These are phyloP conservation scores for Cygnus atratus DNA, from an alignment of 2,113 vertebrate genomes.

Conservation along the genomic window DNA sequence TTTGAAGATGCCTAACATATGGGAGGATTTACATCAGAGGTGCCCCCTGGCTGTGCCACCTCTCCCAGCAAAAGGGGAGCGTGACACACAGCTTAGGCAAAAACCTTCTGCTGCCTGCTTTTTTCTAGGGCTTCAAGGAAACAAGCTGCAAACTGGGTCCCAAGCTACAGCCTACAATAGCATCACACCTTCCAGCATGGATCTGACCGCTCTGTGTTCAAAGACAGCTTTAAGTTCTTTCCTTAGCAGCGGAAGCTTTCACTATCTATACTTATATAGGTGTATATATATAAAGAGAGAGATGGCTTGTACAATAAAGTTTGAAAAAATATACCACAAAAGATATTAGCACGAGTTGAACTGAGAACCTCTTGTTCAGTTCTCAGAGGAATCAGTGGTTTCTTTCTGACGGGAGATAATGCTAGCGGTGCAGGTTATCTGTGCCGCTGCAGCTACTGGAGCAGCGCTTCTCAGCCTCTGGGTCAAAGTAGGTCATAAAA, in stretches of 20 bases:
- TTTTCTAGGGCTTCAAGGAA: neutral
- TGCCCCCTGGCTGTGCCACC: fast-evolving
- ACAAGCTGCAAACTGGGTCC: neutral
- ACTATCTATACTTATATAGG: neutral
- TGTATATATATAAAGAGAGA: neutral
- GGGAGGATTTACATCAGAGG: neutral
- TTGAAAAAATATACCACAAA: neutral
- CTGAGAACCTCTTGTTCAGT: neutral
- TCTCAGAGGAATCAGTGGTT: conserved; percentile 34
- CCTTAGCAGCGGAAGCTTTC: neutral
- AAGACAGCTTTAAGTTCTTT: neutral
- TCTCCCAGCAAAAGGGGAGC: neutral
- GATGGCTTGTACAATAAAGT: neutral
- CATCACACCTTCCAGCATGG: neutral
- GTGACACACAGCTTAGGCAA: neutral
- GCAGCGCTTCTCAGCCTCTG: conserved; percentile 11
- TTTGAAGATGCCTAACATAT: neutral
- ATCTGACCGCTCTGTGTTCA: fast-evolving
- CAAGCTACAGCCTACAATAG: neutral
- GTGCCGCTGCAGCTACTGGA: neutral
- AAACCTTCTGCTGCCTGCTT: neutral
- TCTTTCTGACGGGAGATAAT: conserved; percentile 19
- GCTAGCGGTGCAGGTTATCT: neutral
- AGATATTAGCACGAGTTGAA: neutral
- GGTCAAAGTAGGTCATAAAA: conserved; percentile 46